Conservation (phyloP, 2,888 invertebrate species). For the Leptinotarsa juncta region DNA sequence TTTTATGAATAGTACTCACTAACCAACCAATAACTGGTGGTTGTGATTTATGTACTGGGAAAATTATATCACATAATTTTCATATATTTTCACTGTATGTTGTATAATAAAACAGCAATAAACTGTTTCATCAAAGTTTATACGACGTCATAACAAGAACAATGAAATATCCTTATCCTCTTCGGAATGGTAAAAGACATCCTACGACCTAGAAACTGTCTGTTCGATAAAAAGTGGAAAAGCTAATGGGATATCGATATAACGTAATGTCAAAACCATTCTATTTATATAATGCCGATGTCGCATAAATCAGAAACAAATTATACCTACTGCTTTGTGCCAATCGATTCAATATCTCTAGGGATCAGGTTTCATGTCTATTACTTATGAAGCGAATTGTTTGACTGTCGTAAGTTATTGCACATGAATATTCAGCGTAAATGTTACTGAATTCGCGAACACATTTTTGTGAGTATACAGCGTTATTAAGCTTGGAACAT, state of each 20-base stretch:
- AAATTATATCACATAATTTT: too few relatives aligned
- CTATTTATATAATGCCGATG: conserved; percentile 13
- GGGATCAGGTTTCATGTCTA: background rate
- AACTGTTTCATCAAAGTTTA: too few relatives aligned
- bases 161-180: too few relatives aligned
- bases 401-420: background rate
- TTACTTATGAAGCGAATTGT: background rate
- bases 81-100: too few relatives aligned
- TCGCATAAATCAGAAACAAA: conserved; percentile 6
- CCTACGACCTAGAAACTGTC: too few relatives aligned
- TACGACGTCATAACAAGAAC: too few relatives aligned
- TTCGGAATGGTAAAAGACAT: too few relatives aligned
- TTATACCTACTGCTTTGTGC: background rate
- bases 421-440: background rate
- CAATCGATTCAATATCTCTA: background rate
- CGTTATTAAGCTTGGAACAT: too few relatives aligned
- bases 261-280: background rate
- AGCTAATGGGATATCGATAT: background rate
- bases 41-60: too few relatives aligned
- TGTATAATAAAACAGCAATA: too few relatives aligned
- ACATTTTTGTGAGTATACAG: background rate
- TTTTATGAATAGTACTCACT: too few relatives aligned
- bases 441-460: background rate
- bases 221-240: background rate
- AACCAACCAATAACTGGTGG: too few relatives aligned